These are phyloP conservation scores for Scrobipalpa atriplicella DNA, from an alignment of 2,888 invertebrate species.

Conservation along the genomic window DNA sequence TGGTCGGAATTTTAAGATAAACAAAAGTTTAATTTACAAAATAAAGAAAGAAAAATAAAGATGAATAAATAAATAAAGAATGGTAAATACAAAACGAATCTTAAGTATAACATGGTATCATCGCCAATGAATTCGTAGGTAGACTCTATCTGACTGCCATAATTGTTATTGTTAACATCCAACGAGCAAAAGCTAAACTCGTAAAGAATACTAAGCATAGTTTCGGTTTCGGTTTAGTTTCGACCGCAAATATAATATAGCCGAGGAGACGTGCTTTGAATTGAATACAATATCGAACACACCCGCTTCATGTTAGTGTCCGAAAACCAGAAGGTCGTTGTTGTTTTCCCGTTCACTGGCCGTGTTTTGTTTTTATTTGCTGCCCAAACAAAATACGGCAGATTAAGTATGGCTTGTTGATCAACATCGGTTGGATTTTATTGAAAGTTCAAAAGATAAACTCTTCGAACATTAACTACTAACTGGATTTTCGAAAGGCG, in stretches of 20 bases:
- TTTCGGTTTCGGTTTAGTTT: slow-evolving; percentile 7
- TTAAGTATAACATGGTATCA: too few relatives aligned
- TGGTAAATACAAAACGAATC: too few relatives aligned
- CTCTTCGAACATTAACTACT: too few relatives aligned
- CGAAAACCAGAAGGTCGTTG: background rate
- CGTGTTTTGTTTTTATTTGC: background rate
- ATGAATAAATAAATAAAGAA: too few relatives aligned
- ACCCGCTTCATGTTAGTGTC: background rate
- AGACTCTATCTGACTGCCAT: background rate
- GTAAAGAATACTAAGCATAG: background rate
- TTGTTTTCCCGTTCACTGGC: background rate
- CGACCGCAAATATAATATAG: background rate
- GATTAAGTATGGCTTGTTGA: background rate
- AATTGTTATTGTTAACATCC: too few relatives aligned
- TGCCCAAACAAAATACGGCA: background rate
- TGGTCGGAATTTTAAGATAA: too few relatives aligned
- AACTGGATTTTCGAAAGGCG: too few relatives aligned
- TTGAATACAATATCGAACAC: background rate
- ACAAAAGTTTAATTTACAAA: too few relatives aligned
- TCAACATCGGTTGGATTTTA: background rate
- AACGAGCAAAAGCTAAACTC: background rate
- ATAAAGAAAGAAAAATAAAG: too few relatives aligned
- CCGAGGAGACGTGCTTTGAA: slow-evolving; percentile 7
- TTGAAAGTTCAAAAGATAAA: background rate
- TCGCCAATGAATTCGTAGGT: background rate